phyloP scores from a whole-genome alignment of 2,797 vertebrate genomes.

The Chromobotia macracanthus region DNA sequence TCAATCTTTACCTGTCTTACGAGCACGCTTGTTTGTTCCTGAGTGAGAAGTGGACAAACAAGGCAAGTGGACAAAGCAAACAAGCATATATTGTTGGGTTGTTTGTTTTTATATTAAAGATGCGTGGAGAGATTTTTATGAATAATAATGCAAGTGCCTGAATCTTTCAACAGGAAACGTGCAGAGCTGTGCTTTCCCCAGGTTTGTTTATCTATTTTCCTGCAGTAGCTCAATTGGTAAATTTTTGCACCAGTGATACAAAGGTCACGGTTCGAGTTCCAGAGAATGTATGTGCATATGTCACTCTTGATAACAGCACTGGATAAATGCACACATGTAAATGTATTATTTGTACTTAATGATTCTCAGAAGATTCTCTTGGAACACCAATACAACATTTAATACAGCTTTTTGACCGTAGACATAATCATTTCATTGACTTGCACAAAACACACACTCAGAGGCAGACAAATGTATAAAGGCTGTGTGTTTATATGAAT shows the following conservation, averaged over 20 bases:
- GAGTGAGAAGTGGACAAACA: slow-evolving; percentile 24
- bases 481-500: too few relatives aligned
- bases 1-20: slow-evolving; percentile 43
- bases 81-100: background rate
- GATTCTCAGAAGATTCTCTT: too few relatives aligned
- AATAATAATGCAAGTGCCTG: background rate
- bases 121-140: background rate
- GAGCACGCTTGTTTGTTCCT: background rate
- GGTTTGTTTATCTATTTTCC: background rate
- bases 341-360: too few relatives aligned
- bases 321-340: background rate
- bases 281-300: background rate
- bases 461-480: too few relatives aligned
- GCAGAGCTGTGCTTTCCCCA: background rate
- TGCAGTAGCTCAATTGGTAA: background rate
- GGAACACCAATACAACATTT: too few relatives aligned
- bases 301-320: background rate
- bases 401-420: too few relatives aligned
- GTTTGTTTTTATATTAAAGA: slow-evolving; percentile 13
- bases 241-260: background rate
- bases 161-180: background rate
- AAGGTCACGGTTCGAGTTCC: background rate
- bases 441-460: background rate
- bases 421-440: background rate
- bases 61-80: slow-evolving; percentile 33